phyloP scores from a whole-genome alignment of 2,888 invertebrate species.

The Plagodis dolabraria region DNA sequence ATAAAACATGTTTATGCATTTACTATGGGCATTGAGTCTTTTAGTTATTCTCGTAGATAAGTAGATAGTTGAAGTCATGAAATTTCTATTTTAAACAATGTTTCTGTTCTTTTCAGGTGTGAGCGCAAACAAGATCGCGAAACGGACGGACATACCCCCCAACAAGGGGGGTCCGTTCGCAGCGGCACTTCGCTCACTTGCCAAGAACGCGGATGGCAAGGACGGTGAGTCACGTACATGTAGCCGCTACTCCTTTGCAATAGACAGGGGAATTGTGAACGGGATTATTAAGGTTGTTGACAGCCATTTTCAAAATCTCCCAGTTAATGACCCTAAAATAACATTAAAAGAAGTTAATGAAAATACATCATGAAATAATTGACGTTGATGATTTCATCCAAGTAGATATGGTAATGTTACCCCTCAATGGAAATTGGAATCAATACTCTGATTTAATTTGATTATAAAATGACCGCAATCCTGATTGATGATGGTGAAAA shows the following conservation, averaged over 20 bases:
- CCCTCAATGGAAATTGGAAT: too few relatives aligned
- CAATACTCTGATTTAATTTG: too few relatives aligned
- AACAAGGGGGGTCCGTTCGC: slow-evolving; percentile 92
- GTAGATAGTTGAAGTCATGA: too few relatives aligned
- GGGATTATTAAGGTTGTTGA: background rate
- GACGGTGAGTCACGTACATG: slow-evolving; percentile 77
- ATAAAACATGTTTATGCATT: too few relatives aligned
- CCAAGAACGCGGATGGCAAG: slow-evolving; percentile 93
- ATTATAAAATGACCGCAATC: too few relatives aligned
- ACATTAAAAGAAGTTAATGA: too few relatives aligned
- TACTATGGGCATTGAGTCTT: too few relatives aligned
- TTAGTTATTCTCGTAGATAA: too few relatives aligned
- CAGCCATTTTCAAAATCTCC: background rate
- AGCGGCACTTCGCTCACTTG: slow-evolving; percentile 94
- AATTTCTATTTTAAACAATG: background rate
- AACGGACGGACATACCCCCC: slow-evolving; percentile 74
- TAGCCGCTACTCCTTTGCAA: slow-evolving; percentile 17
- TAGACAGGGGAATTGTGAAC: slow-evolving; percentile 25
- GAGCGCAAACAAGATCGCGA: slow-evolving; percentile 74
- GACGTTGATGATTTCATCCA: too few relatives aligned
- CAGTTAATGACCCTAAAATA: too few relatives aligned
- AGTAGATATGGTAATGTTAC: too few relatives aligned
- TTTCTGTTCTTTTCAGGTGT: slow-evolving; percentile 62
- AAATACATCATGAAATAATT: too few relatives aligned
- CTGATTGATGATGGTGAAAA: background rate